Percentiles rank a stretch among this genome's conserved stretches.
These are phyloP conservation scores for Linnaemya tessellans DNA, from an alignment of 2,888 invertebrate species.

Conservation along the genomic window DNA sequence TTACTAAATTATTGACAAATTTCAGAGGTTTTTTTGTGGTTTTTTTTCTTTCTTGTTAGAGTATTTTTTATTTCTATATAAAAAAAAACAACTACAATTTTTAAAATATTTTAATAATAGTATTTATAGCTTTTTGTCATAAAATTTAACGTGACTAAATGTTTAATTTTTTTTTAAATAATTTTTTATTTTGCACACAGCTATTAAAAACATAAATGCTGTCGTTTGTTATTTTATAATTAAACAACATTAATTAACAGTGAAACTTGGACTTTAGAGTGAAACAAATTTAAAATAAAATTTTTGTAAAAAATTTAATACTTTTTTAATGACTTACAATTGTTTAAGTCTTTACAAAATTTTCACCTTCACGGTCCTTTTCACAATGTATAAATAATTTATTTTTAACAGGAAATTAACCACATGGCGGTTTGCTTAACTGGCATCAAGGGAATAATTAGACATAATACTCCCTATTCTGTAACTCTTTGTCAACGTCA, in stretches of 20 bases:
- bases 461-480: too few species aligned
- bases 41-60: background rate
- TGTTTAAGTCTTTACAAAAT: too few species aligned
- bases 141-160: conserved; percentile 60
- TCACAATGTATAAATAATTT: too few species aligned
- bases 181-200: conserved; percentile 3
- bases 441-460: too few species aligned
- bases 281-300: background rate
- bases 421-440: too few species aligned
- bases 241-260: conserved; percentile 32
- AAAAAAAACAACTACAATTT: conserved; percentile 8
- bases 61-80: background rate
- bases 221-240: conserved; percentile 42
- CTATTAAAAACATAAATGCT: conserved; percentile 43
- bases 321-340: background rate
- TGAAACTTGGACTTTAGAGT: conserved; percentile 27
- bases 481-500: too few species aligned
- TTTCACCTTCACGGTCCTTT: too few species aligned
- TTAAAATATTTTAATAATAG: conserved; percentile 45
- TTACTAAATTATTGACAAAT: conserved; percentile 47
- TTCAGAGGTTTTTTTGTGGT: background rate
- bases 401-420: too few species aligned
- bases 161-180: background rate
- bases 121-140: conserved; percentile 55
- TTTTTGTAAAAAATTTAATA: background rate